A percentile compares a stretch with the other conserved stretches of the same genome.
Conservation (phyloP, 2,888 invertebrate genomes). For the Seladonia tumulorum region DNA sequence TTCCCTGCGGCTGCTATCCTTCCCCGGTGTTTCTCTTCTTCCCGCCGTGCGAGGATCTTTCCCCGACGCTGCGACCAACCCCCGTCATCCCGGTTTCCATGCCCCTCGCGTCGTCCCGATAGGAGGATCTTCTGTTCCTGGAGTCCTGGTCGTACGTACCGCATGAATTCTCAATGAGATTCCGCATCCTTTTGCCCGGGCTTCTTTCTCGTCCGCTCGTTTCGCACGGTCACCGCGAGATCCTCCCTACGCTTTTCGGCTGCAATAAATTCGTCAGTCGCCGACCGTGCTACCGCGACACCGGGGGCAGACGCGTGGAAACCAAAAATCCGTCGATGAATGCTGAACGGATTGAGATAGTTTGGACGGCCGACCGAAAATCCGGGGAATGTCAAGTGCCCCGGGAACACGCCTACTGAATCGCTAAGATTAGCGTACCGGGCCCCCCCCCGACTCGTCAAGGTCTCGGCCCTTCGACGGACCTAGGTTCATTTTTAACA, state of each 20-base stretch:
- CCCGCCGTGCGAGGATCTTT: constrained; percentile 47
- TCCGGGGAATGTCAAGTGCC: constrained; percentile 76
- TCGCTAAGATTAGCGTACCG: constrained; percentile 30
- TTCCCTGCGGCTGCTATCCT: constrained; percentile 44
- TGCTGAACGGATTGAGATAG: constrained; percentile 73
- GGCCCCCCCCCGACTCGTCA: neutral
- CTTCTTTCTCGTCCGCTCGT: constrained; percentile 49
- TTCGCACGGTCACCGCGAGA: constrained; percentile 67
- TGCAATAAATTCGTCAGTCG: constrained; percentile 82
- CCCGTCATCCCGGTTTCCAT: neutral
- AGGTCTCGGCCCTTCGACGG: neutral
- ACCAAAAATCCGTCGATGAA: constrained; percentile 79
- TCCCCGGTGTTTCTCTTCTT: constrained; percentile 58
- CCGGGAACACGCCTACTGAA: constrained; percentile 24
- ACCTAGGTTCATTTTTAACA: neutral
- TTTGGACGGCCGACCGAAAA: constrained; percentile 57
- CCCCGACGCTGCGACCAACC: constrained; percentile 32
- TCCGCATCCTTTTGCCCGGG: constrained; percentile 47
- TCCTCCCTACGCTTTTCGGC: constrained; percentile 73
- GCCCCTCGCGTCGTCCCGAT: constrained; percentile 39
- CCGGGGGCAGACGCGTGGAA: constrained; percentile 60
- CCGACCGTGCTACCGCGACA: constrained; percentile 52
- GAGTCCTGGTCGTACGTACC: constrained; percentile 69
- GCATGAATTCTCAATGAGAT: constrained; percentile 80
- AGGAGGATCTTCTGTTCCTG: constrained; percentile 68